Evolutionary conservation across 2,888 invertebrate genomes (phyloP), one percentile per base, ranked within the genome.

Genomic region (Saturnia japonica): DNA sequence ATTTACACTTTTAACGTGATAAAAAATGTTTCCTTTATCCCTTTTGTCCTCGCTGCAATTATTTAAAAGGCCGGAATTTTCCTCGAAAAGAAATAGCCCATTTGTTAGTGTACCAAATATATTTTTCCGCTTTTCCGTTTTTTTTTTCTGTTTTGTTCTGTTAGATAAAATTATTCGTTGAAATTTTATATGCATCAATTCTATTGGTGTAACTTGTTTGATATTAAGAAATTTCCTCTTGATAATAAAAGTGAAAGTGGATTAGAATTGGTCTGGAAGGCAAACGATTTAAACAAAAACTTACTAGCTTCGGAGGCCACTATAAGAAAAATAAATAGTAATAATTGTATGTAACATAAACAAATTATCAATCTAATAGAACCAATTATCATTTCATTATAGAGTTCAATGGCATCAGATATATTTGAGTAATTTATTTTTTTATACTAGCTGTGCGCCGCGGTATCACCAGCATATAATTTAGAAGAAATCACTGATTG

Each of bases 41-140:
- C 71, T 51, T 67, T 71, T 69, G 70, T 70, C 60, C 43, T 43
- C 68, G 43, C 40, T 68, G 69, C 66, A 71, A 71, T 71, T 71
- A 66, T 69, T 71, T 66, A 66, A 69, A 71, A 51, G 40, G 43
- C 64, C 67, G 45, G 69, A 69, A 64, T 69, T 45, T 62, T 69
- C 28, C 69, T 43, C 45, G 60, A 25, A 69, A 69, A 64, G 40
- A 40, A 69, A 64, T 25, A 28, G 45, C 45, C 45, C 69, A 69
- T 69, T 64, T 69, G n/a, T 69, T 64, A 64, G 62, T 62, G 69
- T 62, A 64, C 69, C 16, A 28, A 60, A 64, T 69, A 34, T 40
- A 68, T 54, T 68, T 68, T 68, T 68, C 34, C 9, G n/a, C 64
- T n/a, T 40, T n/a, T 19, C 34, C 19, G 43, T 45, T 68, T 68